phyloP scores from a whole-genome alignment of 2,797 vertebrate species.

The Danio tinwini region DNA sequence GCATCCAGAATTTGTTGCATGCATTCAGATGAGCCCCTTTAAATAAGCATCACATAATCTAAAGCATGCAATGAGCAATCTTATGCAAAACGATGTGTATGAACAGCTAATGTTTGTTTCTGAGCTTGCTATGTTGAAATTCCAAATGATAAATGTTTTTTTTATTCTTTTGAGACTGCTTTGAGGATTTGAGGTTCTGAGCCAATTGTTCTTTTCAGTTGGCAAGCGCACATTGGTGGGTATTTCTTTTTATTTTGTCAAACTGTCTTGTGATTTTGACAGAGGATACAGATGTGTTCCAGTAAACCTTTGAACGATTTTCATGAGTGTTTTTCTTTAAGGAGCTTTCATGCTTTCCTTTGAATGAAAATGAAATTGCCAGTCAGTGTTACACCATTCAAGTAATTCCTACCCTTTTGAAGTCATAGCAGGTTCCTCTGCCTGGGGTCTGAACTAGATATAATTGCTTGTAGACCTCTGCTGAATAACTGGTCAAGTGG shows the following conservation, averaged over 20 bases:
- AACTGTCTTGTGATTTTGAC: slow-evolving; percentile 8
- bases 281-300: not conserved
- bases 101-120: slow-evolving; percentile 12
- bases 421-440: slow-evolving; percentile 1
- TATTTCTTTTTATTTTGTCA: not conserved
- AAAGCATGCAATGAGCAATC: no score
- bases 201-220: not conserved
- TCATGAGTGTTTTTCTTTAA: not conserved
- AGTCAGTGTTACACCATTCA: no score
- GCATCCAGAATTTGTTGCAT: slow-evolving; percentile 62
- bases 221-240: not conserved
- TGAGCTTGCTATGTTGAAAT: not conserved
- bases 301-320: not conserved
- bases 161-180: not conserved
- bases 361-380: not conserved
- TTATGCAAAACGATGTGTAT: not conserved
- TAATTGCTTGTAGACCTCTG: not conserved
- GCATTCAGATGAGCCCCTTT: slow-evolving; percentile 22
- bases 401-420: not conserved
- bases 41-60: slow-evolving; percentile 6
- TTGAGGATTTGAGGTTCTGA: not conserved
- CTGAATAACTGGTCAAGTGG: not conserved
- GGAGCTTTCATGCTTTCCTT: not conserved
- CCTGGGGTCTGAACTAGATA: not conserved
- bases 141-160: not conserved